These are phyloP conservation scores for Caprella mutica DNA, from an alignment of 2,888 invertebrate genomes.

Conservation along the genomic window DNA sequence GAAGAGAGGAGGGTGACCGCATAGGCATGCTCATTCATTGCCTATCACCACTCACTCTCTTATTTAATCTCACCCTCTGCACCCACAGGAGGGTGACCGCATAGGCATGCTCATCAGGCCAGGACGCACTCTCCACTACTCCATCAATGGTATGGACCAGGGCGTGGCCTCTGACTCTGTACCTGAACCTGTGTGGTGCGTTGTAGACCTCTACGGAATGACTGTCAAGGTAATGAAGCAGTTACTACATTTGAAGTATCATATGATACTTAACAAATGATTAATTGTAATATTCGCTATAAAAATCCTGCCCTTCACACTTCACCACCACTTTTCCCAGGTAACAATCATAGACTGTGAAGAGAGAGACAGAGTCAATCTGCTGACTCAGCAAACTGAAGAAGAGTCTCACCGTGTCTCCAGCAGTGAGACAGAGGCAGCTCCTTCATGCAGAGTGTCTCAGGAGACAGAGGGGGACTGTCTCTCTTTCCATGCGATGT, in stretches of 20 bases:
- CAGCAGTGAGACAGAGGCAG: conserved; percentile 35
- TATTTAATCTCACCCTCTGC: too few relatives aligned
- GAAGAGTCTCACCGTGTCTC: neutral
- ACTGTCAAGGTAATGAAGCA: conserved; percentile 64
- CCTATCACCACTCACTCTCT: too few relatives aligned
- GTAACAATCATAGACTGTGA: conserved; percentile 75
- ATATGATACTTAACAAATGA: neutral
- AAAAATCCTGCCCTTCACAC: too few relatives aligned
- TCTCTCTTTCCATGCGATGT: conserved; percentile 75
- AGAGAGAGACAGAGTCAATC: conserved; percentile 62
- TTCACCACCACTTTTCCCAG: too few relatives aligned
- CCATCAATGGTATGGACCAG: conserved; percentile 84
- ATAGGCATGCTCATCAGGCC: conserved; percentile 81
- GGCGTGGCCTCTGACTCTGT: conserved; percentile 77
- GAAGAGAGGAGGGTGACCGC: too few relatives aligned
- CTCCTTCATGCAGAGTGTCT: neutral
- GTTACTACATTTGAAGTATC: neutral
- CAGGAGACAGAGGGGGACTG: too few relatives aligned
- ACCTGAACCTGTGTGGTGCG: conserved; percentile 75
- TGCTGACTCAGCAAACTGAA: conserved; percentile 55
- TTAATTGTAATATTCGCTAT: too few relatives aligned
- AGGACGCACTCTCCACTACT: conserved; percentile 77
- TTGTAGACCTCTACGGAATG: conserved; percentile 90
- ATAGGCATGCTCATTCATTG: too few relatives aligned
- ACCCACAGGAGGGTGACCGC: conserved; percentile 82